Evolutionary conservation across 1,140 invertebrate species (phyloP), one percentile per base, ranked within the genome.

Genomic region (Sitobion miscanthi): DNA sequence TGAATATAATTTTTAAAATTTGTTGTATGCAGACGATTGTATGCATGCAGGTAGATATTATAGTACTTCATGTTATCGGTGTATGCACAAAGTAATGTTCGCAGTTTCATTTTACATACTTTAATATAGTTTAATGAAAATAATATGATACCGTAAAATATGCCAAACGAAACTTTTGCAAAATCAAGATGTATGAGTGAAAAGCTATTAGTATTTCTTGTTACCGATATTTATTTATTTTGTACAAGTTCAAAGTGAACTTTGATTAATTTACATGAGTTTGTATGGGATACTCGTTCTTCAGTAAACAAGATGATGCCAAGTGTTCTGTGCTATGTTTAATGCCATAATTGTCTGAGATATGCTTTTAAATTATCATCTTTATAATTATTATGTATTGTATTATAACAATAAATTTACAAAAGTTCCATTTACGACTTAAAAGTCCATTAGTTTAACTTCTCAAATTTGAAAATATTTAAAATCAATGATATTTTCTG

Each of bases 201-300:
- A 77, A 77, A 77, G 62, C 30, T 77, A 77, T 77, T n/a, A 77
- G 30, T 77, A 77, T 77, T 77, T 35, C 62, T 77, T 77, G 30
- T 77, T 77, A n/a, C n/a, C n/a, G 62, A 77, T 77, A 77, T 77
- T 77, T 77, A 77, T 77, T n/a, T 77, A 77, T 77, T 77, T 77
- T 77, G 14, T 77, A 17, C 17, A 77, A n/a, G 30, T 77, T 77
- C 62, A 77, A 77, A 77, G 62, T 1, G n/a, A 77, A 77, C 30
- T 77, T 77, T 77, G 62, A 77, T 69, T 69, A n/a, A 69, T 30
- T 69, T 69, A 69, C 0, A 69, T 30, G 30, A n/a, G 8, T n/a
- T 69, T 14, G 62, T 69, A 69, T 30, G 30, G 62, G 25, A 69
- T n/a, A 69, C 62, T 69, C 30, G n/a, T 11, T 69, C 30, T n/a